Evolutionary conservation across 2,113 vertebrate species (phyloP), one percentile per base, ranked within the genome.

Genomic region (Perognathus longimembris): DNA sequence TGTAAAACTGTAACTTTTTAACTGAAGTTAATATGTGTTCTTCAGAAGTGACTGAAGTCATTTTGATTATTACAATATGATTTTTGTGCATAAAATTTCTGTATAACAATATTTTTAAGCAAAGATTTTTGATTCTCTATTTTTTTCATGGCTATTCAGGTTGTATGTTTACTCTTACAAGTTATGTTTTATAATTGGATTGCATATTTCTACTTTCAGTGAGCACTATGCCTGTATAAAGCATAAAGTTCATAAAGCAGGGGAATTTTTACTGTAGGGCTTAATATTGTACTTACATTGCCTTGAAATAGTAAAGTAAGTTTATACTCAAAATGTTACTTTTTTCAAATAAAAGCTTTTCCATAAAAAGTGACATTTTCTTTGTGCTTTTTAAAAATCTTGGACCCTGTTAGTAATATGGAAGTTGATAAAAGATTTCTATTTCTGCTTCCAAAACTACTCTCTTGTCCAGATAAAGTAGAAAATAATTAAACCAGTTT

Each of bases 41-140:
- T 82, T 74, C 40, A 85, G 80, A 96, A 81, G 70, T 85, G 88
- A 86, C 66, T 32, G 67, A 32, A 78, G 90, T 87, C 38, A 90
- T 78, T 89, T 30, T 78, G 80, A 34, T 63, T 59, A 61, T 12
- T 45, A 54, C 24, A 63, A 6, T 73, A 24, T 76, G 54, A 1
- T 78, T 96, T 96, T 91, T 93, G 42, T 95, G 76, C 61, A n/a
- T 93, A 90, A 66, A 96, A n/a, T 94, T 38, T 94, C 84, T 30
- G 76, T 22, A 7, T 73, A 92, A 85, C 50, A 96, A 66, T 96
- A 74, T 88, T 97, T 97, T 97, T 78, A 81, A 77, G 94, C 81
- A 85, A 42, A 88, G 54, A 89, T 90, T 94, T 91, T 86, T 69
- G 95, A 96, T 90, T 89, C 71, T 71, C 92, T 93, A 85, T 92